Evolutionary conservation across 2,888 invertebrate species (phyloP).

Genomic region (Gari tellinella): DNA sequence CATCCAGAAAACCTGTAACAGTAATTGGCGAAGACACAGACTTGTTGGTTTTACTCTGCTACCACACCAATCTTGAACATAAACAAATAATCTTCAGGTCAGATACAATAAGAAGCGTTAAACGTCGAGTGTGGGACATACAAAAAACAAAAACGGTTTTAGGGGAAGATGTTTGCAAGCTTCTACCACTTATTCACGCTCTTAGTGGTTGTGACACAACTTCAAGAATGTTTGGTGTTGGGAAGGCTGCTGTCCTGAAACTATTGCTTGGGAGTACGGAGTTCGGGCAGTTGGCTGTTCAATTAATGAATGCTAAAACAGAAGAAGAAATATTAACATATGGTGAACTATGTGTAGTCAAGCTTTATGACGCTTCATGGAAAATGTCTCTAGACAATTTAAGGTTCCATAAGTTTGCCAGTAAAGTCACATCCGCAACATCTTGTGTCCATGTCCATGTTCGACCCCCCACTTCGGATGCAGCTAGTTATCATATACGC

Average conservation of each 20-base stretch:
- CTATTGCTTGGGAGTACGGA: no score
- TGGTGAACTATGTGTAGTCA: no score
- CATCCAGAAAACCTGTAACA: neutral
- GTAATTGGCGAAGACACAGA: constrained; percentile 11
- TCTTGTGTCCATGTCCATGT: constrained; percentile 49
- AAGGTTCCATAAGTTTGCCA: no score
- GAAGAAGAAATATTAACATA: no score
- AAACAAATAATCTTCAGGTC: no score
- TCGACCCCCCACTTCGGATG: constrained; percentile 64
- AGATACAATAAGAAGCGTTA: no score
- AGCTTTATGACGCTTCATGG: no score
- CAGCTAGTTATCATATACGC: constrained; percentile 56
- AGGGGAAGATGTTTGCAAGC: neutral
- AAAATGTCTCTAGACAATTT: no score
- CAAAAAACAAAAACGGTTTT: neutral
- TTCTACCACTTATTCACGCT: neutral
- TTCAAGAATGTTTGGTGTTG: neutral
- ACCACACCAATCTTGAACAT: no score
- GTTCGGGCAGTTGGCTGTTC: no score
- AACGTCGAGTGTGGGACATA: constrained; percentile 8
- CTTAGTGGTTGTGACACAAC: constrained; percentile 6
- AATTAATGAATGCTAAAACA: no score
- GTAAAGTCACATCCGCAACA: constrained; percentile 19
- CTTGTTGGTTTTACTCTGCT: constrained; percentile 1
- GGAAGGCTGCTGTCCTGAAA: no score